Conservation (phyloP, 1,140 invertebrate genomes). For the Leguminivora glycinivorella region DNA sequence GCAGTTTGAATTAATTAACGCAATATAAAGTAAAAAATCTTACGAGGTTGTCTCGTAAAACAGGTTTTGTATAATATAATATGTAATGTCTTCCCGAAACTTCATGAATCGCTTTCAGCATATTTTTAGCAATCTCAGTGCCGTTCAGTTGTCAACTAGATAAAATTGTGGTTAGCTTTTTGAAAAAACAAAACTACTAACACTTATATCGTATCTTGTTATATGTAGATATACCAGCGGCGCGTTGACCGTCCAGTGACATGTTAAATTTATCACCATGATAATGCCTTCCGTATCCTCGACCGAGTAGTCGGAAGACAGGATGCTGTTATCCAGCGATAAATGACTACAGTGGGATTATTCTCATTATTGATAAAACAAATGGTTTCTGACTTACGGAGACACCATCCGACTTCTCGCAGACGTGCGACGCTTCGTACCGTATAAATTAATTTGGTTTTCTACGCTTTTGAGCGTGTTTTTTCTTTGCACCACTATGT, state of each 20-base stretch:
- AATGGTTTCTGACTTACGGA: background rate
- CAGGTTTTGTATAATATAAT: too few relatives aligned
- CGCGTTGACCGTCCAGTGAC: background rate
- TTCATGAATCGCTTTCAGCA: background rate
- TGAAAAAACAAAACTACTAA: background rate
- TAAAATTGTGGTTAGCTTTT: background rate
- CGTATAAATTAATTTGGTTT: background rate
- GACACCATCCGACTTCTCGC: background rate
- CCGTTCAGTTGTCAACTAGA: background rate
- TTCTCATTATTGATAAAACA: slow-evolving; percentile 10
- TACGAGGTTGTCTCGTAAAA: background rate
- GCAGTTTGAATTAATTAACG: background rate
- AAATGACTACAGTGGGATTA: slow-evolving; percentile 3
- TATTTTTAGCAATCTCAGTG: background rate
- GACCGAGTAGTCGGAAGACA: background rate
- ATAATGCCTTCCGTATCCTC: background rate
- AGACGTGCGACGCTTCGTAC: background rate
- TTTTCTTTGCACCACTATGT: too few relatives aligned
- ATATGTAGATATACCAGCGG: too few relatives aligned
- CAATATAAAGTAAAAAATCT: background rate
- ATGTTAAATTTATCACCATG: background rate
- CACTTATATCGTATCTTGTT: too few relatives aligned
- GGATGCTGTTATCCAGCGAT: slow-evolving; percentile 1
- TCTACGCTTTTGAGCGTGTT: background rate
- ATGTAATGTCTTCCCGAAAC: too few relatives aligned